Conservation (phyloP, 35 echinoderm and acorn worm species). For the Chiridota heheva region DNA sequence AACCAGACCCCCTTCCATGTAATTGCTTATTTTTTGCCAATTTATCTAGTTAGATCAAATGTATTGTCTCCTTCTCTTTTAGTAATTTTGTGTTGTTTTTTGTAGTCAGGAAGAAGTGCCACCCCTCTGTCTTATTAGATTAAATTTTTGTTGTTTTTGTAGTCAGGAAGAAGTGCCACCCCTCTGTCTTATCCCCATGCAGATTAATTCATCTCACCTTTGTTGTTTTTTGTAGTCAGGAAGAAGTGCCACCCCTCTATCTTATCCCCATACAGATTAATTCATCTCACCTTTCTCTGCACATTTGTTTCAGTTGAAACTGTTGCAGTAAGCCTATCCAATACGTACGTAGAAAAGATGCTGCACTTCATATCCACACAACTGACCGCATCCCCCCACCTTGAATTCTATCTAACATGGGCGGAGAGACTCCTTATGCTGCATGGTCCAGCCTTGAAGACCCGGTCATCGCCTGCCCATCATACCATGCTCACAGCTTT, state of each 20-base stretch:
- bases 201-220: background rate
- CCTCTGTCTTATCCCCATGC: background rate
- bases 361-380: constrained; percentile 67
- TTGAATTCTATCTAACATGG: constrained; percentile 89
- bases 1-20: no score
- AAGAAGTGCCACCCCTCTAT: no score
- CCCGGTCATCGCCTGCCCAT: constrained; percentile 54
- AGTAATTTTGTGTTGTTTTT: background rate
- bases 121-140: background rate
- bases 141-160: background rate
- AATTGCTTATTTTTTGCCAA: no score
- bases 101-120: background rate
- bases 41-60: no score
- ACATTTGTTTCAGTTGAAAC: constrained; percentile 63
- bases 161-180: no score
- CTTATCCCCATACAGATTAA: background rate
- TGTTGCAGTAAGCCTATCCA: constrained; percentile 57
- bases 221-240: background rate
- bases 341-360: constrained; percentile 80
- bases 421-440: constrained; percentile 55
- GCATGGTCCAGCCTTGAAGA: constrained; percentile 66
- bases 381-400: constrained; percentile 63
- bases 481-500: constrained; percentile 74
- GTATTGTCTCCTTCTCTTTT: background rate
- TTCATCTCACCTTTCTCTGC: background rate